Conservation (phyloP, 2,888 invertebrate species). For the Carpatolechia fugitivella region DNA sequence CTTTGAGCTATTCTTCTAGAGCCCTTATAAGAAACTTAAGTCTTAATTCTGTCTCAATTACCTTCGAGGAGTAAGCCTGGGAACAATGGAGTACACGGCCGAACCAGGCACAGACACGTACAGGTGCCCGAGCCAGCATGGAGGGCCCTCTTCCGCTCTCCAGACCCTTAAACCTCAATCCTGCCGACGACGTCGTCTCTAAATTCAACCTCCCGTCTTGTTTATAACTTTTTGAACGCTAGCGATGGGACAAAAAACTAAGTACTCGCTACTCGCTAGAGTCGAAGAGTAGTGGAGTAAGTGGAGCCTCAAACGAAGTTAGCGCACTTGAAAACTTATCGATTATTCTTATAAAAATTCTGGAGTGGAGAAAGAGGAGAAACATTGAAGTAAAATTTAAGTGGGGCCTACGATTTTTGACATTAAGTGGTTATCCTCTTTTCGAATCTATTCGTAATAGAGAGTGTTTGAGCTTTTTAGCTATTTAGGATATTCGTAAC, state of each 20-base stretch:
- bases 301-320: too few species aligned
- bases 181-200: conserved; percentile 41
- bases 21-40: neutral
- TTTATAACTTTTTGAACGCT: conserved; percentile 5
- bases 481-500: too few species aligned
- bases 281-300: too few species aligned
- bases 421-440: too few species aligned
- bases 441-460: too few species aligned
- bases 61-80: conserved; percentile 12
- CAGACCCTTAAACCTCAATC: conserved; percentile 40
- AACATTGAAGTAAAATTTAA: too few species aligned
- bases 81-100: neutral
- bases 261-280: neutral
- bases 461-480: too few species aligned
- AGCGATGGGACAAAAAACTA: neutral
- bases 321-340: too few species aligned
- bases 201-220: conserved; percentile 43
- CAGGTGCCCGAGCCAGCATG: conserved; percentile 43
- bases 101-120: conserved; percentile 43
- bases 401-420: too few species aligned
- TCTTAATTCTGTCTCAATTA: conserved; percentile 18
- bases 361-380: too few species aligned
- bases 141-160: conserved; percentile 34
- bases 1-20: neutral
- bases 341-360: too few species aligned